phyloP scores from a whole-genome alignment of 2,888 invertebrate genomes.

The Sminthurides aquaticus region DNA sequence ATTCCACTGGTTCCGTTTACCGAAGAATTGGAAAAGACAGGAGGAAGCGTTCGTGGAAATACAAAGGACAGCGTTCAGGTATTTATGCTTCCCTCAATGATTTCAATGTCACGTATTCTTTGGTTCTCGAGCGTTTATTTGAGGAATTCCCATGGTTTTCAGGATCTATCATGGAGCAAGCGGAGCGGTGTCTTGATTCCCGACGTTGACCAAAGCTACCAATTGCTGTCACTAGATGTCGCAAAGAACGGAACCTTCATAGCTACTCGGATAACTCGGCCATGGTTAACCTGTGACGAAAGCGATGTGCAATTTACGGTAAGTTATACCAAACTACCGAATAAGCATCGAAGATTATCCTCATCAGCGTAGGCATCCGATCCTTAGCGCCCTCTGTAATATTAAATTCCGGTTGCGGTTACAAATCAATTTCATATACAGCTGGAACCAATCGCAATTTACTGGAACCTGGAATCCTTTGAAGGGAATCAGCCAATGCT shows the following conservation, averaged over 20 bases:
- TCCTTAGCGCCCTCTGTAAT: no score
- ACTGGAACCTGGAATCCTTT: slow-evolving; percentile 16
- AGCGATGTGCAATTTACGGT: slow-evolving; percentile 20
- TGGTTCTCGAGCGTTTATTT: no score
- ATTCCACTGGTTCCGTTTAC: slow-evolving; percentile 2
- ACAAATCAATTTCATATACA: background rate
- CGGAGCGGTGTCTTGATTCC: slow-evolving; percentile 14
- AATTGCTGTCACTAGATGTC: slow-evolving; percentile 17
- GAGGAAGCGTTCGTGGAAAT: background rate
- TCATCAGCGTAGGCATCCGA: no score
- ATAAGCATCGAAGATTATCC: no score
- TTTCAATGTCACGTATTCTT: no score
- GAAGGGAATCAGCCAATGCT: background rate
- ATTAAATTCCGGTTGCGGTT: background rate
- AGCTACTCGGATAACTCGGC: slow-evolving; percentile 11
- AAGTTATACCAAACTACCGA: no score
- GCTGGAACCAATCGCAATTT: slow-evolving; percentile 12
- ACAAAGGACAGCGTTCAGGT: slow-evolving; percentile 15
- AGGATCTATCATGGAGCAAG: slow-evolving; percentile 20
- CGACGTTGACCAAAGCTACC: slow-evolving; percentile 9
- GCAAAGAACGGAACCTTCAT: slow-evolving; percentile 9
- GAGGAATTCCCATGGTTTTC: background rate
- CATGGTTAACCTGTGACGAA: slow-evolving; percentile 19
- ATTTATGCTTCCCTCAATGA: background rate
- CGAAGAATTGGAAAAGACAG: background rate